These are phyloP conservation scores for Paraescarpia echinospica DNA, from an alignment of 1,140 invertebrate genomes.

Conservation along the genomic window DNA sequence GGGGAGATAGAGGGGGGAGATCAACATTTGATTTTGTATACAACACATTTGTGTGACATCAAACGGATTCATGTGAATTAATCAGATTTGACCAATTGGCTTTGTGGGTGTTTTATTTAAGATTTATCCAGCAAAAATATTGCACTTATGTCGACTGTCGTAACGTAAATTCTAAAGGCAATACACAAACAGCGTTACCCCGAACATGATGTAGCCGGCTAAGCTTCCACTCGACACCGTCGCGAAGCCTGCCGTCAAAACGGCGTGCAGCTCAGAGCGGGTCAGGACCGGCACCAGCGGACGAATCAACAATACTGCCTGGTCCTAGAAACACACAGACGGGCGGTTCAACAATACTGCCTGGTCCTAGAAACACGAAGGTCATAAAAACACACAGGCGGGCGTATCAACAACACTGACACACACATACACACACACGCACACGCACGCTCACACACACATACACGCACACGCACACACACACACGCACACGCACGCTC, in stretches of 20 bases:
- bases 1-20: conserved; percentile 13
- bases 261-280: conserved; percentile 14
- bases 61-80: no score
- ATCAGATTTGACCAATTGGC: background rate
- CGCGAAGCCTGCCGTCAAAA: background rate
- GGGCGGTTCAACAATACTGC: background rate
- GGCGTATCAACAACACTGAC: no score
- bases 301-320: conserved; percentile 50
- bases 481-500: no score
- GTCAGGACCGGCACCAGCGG: conserved; percentile 34
- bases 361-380: background rate
- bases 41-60: no score
- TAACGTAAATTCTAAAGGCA: background rate
- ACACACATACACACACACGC: no score
- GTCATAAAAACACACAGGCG: background rate
- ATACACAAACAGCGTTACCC: background rate
- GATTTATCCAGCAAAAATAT: background rate
- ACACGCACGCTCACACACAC: no score
- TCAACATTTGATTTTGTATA: no score
- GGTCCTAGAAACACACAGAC: conserved; percentile 21
- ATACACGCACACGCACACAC: no score
- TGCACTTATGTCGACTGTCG: background rate
- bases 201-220: background rate
- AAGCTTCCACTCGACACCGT: background rate
- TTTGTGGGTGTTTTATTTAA: no score